Evolutionary conservation across 64 coral and sea anemone genomes (phyloP), one percentile per base, ranked within the genome.

Genomic region (Astreopora myriophthalma): DNA sequence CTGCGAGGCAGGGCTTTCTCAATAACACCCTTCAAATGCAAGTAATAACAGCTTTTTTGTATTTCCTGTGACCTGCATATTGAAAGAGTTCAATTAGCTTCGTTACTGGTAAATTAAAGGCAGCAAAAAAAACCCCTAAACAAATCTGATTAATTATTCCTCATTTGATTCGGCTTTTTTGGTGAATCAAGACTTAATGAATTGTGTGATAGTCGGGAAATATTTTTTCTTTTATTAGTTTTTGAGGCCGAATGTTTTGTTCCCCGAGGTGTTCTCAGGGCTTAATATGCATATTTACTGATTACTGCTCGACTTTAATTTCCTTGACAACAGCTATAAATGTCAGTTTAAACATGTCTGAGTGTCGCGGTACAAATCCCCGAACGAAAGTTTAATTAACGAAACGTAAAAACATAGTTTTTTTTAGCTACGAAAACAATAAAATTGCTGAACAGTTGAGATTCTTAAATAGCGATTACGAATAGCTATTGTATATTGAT

Each of bases 281-380:
- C 16, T 8, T 23, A 7, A 26, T 34, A 35, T 80, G 77, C 77
- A 61, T 60, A 62, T 61, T 61, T 58, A 62, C n/a, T 79, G 28
- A 79, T 79, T 52, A 29, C 42, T 17, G 75, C 46, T 55, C 42
- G 52, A 79, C n/a, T n/a, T n/a, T n/a, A n/a, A n/a, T n/a, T n/a
- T n/a, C n/a, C n/a, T n/a, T n/a, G n/a, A n/a, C n/a, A n/a, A n/a
- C n/a, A n/a, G n/a, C n/a, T n/a, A n/a, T n/a, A n/a, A n/a, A n/a
- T n/a, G n/a, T n/a, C n/a, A n/a, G n/a, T n/a, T n/a, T n/a, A n/a
- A n/a, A n/a, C n/a, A n/a, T n/a, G n/a, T n/a, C n/a, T n/a, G n/a
- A n/a, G n/a, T n/a, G n/a, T n/a, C n/a, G n/a, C n/a, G n/a, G n/a
- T n/a, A n/a, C n/a, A n/a, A n/a, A n/a, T n/a, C n/a, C n/a, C n/a